A percentile compares a stretch with the other conserved stretches of the same genome.
Conservation (phyloP, 2,113 vertebrate genomes). For the Ellobius talpinus region DNA sequence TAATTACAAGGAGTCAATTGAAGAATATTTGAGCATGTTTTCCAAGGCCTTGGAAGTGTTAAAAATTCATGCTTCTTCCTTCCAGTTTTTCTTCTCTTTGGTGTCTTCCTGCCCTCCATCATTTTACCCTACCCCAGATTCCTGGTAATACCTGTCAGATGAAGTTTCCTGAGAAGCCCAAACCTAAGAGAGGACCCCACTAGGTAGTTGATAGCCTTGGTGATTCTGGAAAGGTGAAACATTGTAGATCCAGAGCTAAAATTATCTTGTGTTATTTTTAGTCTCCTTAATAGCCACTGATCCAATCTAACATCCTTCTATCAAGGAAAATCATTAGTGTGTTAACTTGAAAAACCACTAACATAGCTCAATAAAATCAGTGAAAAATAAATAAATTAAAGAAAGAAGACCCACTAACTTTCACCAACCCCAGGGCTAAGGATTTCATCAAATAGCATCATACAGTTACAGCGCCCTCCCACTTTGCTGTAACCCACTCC, state of each 20-base stretch:
- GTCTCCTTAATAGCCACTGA: too few species aligned
- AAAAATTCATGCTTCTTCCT: neutral
- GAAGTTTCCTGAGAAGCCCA: neutral
- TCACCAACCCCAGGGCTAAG: neutral
- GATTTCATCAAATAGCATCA: neutral
- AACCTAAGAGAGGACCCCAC: neutral
- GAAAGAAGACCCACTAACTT: too few species aligned
- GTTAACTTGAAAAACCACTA: neutral
- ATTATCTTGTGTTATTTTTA: neutral
- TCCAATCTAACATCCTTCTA: neutral
- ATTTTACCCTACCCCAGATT: neutral
- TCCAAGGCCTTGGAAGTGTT: neutral
- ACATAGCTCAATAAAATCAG: too few species aligned
- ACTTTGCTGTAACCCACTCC: neutral
- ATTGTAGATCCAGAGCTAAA: neutral
- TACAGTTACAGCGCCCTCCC: neutral
- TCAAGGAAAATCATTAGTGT: neutral
- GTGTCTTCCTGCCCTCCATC: neutral
- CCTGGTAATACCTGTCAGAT: neutral
- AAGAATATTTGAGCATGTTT: neutral
- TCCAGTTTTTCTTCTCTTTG: neutral
- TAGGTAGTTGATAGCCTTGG: neutral
- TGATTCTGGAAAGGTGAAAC: neutral
- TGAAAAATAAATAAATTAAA: too few species aligned
- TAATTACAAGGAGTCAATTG: neutral